Conservation (phyloP, 2,888 invertebrate genomes). For the Calliphora vomitoria region DNA sequence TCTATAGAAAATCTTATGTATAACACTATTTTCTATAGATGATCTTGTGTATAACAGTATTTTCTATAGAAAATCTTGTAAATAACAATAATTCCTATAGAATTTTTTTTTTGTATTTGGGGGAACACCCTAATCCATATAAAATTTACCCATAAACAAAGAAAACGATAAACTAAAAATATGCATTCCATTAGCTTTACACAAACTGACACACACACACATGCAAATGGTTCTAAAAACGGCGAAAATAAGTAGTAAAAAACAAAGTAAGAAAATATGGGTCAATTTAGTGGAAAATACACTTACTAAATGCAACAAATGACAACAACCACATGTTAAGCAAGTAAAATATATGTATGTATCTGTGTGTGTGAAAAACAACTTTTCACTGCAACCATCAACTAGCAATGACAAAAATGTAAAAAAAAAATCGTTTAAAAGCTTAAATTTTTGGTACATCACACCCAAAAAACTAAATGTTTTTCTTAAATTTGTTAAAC, state of each 20-base stretch:
- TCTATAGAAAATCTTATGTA: background rate
- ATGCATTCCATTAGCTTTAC: constrained; percentile 23
- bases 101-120: no score
- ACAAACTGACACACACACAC: constrained; percentile 2
- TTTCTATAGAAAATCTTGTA: background rate
- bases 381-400: background rate
- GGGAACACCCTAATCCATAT: constrained; percentile 2
- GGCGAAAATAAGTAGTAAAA: constrained; percentile 18
- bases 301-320: constrained; percentile 19
- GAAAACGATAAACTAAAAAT: constrained; percentile 7
- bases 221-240: background rate
- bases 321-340: constrained; percentile 1
- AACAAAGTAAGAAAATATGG: constrained; percentile 34
- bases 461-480: constrained; percentile 8
- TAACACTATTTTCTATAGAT: background rate
- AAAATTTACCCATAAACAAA: background rate
- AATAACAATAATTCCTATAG: no score
- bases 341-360: background rate
- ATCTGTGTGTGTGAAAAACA: background rate
- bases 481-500: background rate
- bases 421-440: background rate
- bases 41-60: no score
- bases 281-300: constrained; percentile 48
- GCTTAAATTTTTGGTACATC: background rate
- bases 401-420: background rate